Conservation (phyloP, 2,797 vertebrate species). For the Prionace glauca region DNA sequence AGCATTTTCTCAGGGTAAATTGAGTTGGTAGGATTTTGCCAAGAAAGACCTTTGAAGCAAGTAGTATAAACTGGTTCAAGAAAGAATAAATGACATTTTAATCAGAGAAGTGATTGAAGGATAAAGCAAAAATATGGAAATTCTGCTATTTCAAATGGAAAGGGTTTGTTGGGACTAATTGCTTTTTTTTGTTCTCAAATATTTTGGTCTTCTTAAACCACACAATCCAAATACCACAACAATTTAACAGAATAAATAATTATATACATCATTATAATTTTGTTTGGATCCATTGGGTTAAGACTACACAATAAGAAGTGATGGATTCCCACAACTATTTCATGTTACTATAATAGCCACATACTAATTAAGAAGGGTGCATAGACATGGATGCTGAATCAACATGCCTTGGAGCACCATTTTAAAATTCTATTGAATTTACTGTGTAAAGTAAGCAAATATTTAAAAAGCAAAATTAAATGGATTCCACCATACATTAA, state of each 20-base stretch:
- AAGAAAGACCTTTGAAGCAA: background rate
- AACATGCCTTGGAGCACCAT: background rate
- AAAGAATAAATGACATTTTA: background rate
- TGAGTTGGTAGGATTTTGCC: background rate
- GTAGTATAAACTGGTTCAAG: background rate
- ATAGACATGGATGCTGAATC: background rate
- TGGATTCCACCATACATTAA: background rate
- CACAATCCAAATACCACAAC: background rate
- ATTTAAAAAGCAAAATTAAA: slow-evolving; percentile 22
- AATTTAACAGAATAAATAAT: background rate
- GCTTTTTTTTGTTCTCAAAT: background rate
- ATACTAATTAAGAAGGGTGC: background rate
- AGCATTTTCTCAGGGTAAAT: background rate
- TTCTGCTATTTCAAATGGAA: background rate
- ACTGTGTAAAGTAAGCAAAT: background rate
- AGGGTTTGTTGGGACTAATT: background rate
- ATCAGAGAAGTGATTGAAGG: background rate
- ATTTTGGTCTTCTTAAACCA: background rate
- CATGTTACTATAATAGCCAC: background rate
- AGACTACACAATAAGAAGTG: background rate
- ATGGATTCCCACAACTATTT: background rate
- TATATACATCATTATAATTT: background rate
- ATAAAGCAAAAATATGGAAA: background rate
- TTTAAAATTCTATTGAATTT: background rate
- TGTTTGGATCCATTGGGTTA: background rate